Evolutionary conservation across 1,140 invertebrate genomes (phyloP).

Genomic region (Campodea augens): DNA sequence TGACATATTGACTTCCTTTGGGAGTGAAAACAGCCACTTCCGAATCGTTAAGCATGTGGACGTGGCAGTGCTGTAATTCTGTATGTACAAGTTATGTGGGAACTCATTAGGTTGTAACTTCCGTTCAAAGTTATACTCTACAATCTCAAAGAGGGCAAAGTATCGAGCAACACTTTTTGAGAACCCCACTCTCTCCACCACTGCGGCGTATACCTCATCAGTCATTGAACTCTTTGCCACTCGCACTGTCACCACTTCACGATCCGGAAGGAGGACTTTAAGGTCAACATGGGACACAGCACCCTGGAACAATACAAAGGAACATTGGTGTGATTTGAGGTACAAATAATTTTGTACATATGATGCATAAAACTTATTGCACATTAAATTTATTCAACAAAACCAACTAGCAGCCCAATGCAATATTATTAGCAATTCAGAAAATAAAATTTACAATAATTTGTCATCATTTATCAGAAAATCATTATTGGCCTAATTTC

Average conservation of each 20-base stretch:
- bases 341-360: no score
- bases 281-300: constrained; percentile 77
- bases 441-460: no score
- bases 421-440: no score
- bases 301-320: constrained; percentile 26
- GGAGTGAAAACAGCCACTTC: constrained; percentile 81
- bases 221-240: constrained; percentile 80
- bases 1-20: constrained; percentile 47
- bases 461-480: no score
- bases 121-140: constrained; percentile 90
- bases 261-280: constrained; percentile 63
- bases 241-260: constrained; percentile 74
- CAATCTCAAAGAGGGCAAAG: constrained; percentile 96
- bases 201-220: constrained; percentile 72
- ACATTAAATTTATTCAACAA: no score
- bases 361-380: no score
- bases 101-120: constrained; percentile 86
- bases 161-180: constrained; percentile 61
- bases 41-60: constrained; percentile 83
- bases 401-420: no score
- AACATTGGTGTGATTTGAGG: no score
- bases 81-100: constrained; percentile 93
- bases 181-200: constrained; percentile 71
- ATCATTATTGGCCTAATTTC: no score
- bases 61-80: constrained; percentile 97